Evolutionary conservation across 2,113 vertebrate genomes (phyloP).

Genomic region (Psettodes erumei): DNA sequence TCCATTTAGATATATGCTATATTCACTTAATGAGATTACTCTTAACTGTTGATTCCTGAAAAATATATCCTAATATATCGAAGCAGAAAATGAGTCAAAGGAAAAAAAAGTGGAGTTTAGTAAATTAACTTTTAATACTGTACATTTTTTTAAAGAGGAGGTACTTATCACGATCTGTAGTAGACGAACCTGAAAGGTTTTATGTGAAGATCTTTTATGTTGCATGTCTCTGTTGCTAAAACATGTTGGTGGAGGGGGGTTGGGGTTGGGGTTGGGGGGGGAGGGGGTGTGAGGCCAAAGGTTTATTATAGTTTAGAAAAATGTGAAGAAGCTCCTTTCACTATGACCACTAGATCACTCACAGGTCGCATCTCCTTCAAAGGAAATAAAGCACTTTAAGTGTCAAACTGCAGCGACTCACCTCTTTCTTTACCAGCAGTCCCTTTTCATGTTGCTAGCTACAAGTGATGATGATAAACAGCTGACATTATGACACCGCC

Average conservation of each 20-base stretch:
- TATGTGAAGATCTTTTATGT: conserved; percentile 71
- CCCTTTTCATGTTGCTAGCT: too few relatives aligned
- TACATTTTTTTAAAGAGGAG: conserved; percentile 58
- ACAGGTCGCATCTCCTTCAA: conserved; percentile 68
- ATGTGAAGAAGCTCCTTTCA: conserved; percentile 82
- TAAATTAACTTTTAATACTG: conserved; percentile 66
- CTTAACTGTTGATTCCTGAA: conserved; percentile 66
- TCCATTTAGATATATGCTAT: conserved; percentile 62
- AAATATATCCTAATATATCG: conserved; percentile 74
- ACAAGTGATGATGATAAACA: too few relatives aligned
- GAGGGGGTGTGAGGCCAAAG: conserved; percentile 58
- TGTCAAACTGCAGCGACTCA: conserved; percentile 58
- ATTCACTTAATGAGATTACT: conserved; percentile 64
- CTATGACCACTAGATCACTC: conserved; percentile 82
- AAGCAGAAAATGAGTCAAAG: conserved; percentile 52
- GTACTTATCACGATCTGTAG: conserved; percentile 47
- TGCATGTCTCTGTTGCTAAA: conserved; percentile 72
- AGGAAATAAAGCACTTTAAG: conserved; percentile 85
- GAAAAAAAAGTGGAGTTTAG: conserved; percentile 46
- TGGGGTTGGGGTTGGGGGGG: neutral
- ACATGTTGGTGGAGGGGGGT: conserved; percentile 46
- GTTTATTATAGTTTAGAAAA: conserved; percentile 68
- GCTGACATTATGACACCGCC: neutral
- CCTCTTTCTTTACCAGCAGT: conserved; percentile 25
- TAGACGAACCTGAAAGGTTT: conserved; percentile 54